Evolutionary conservation across 2,113 vertebrate genomes (phyloP).

Genomic region (Octodon degus): DNA sequence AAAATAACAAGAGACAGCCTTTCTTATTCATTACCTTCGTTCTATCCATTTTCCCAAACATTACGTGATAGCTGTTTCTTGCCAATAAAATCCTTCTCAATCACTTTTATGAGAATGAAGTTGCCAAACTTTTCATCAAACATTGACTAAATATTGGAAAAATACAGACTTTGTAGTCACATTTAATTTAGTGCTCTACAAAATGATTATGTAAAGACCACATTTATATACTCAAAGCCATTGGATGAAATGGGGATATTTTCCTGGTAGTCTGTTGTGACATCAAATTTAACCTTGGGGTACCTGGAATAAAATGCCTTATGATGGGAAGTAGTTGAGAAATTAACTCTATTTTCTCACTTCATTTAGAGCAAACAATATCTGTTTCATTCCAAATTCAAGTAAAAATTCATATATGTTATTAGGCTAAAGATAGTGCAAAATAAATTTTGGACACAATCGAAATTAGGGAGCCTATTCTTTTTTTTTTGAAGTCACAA

Average conservation of each 20-base stretch:
- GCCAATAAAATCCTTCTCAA: conserved; percentile 76
- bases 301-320: conserved; percentile 39
- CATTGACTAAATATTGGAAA: conserved; percentile 69
- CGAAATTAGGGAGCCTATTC: not conserved
- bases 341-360: conserved; percentile 29
- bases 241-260: not conserved
- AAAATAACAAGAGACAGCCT: not conserved
- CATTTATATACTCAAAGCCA: conserved; percentile 46
- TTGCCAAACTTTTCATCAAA: conserved; percentile 77
- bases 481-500: not conserved
- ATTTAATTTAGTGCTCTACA: conserved; percentile 67
- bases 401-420: not conserved
- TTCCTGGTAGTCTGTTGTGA: conserved; percentile 16
- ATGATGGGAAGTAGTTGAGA: conserved; percentile 49
- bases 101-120: conserved; percentile 75
- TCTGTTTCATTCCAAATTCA: conserved; percentile 9
- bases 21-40: conserved; percentile 38
- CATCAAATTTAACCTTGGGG: conserved; percentile 55
- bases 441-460: not conserved
- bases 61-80: conserved; percentile 63
- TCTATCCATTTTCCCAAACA: conserved; percentile 53
- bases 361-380: not conserved
- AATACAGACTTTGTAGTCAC: conserved; percentile 58
- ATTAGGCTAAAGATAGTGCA: not conserved
- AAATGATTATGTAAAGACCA: conserved; percentile 62